A percentile compares a stretch with the other conserved stretches of the same genome.
These are phyloP conservation scores for Drosophila bocqueti DNA, from an alignment of 1,140 invertebrate genomes.

Conservation along the genomic window DNA sequence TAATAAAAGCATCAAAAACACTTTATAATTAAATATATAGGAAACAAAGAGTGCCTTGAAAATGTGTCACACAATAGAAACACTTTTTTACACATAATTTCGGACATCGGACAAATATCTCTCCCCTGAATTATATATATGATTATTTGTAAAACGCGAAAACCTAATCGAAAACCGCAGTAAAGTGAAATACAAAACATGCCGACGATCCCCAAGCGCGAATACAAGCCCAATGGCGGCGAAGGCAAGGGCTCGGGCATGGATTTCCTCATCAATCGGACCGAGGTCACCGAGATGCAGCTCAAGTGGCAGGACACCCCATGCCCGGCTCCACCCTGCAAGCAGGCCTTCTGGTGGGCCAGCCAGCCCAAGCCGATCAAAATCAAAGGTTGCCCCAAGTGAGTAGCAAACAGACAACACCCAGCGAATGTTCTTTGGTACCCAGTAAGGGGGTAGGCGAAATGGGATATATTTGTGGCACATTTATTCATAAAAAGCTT, in stretches of 20 bases:
- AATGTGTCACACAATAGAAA: constrained; percentile 54
- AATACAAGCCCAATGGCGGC: constrained; percentile 44
- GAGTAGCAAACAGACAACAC: constrained; percentile 47
- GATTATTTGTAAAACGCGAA: constrained; percentile 34
- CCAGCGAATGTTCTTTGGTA: constrained; percentile 15
- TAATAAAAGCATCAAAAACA: neutral
- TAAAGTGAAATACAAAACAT: constrained; percentile 31
- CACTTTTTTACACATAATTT: constrained; percentile 59
- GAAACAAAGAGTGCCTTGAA: constrained; percentile 24
- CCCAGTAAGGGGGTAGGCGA: neutral
- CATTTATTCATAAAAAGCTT: neutral
- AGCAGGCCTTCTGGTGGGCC: constrained; percentile 82
- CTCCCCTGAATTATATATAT: constrained; percentile 28
- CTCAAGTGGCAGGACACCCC: constrained; percentile 74
- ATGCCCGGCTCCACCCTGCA: constrained; percentile 76
- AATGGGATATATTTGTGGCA: neutral
- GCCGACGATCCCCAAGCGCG: constrained; percentile 76
- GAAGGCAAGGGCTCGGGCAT: constrained; percentile 41
- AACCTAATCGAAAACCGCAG: constrained; percentile 14
- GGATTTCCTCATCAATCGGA: constrained; percentile 70
- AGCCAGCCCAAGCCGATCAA: constrained; percentile 78
- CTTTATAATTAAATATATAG: neutral
- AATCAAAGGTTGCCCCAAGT: constrained; percentile 81
- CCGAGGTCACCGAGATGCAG: constrained; percentile 78
- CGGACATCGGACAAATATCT: constrained; percentile 7